phyloP scores from a whole-genome alignment of 1,140 invertebrate species.

The Ditylenchus dipsaci region DNA sequence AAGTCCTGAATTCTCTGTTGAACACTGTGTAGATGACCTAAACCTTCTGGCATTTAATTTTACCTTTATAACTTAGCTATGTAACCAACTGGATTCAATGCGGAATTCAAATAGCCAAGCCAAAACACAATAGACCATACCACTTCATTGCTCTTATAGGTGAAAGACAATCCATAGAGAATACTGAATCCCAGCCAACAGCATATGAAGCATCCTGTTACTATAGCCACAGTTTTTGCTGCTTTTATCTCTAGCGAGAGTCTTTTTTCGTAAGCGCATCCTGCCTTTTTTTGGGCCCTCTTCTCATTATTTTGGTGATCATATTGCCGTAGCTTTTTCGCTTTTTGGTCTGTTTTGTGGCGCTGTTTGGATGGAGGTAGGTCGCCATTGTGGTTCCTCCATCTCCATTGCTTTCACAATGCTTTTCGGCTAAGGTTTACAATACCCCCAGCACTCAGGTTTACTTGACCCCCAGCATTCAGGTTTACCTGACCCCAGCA shows the following conservation, averaged over 20 bases:
- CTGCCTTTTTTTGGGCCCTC: slow-evolving; percentile 41
- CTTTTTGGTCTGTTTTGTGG: slow-evolving; percentile 13
- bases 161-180: slow-evolving; percentile 72
- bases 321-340: slow-evolving; percentile 32
- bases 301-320: slow-evolving; percentile 37
- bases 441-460: too few relatives aligned
- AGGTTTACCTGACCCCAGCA: too few relatives aligned
- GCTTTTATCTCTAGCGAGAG: slow-evolving; percentile 63
- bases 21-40: slow-evolving; percentile 40
- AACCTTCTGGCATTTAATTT: not conserved
- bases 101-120: slow-evolving; percentile 49
- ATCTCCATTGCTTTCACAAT: not conserved
- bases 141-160: slow-evolving; percentile 60
- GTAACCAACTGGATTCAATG: slow-evolving; percentile 52
- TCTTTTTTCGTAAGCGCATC: slow-evolving; percentile 56
- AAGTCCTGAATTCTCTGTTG: slow-evolving; percentile 55
- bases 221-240: slow-evolving; percentile 81
- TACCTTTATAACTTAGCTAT: not conserved
- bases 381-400: not conserved
- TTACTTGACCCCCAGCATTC: too few relatives aligned
- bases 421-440: too few relatives aligned
- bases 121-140: slow-evolving; percentile 58
- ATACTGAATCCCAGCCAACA: slow-evolving; percentile 97
- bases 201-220: slow-evolving; percentile 92
- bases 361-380: slow-evolving; percentile 31